These are phyloP conservation scores for Lycodopsis pacificus DNA, from an alignment of 2,797 vertebrate species.

Conservation along the genomic window DNA sequence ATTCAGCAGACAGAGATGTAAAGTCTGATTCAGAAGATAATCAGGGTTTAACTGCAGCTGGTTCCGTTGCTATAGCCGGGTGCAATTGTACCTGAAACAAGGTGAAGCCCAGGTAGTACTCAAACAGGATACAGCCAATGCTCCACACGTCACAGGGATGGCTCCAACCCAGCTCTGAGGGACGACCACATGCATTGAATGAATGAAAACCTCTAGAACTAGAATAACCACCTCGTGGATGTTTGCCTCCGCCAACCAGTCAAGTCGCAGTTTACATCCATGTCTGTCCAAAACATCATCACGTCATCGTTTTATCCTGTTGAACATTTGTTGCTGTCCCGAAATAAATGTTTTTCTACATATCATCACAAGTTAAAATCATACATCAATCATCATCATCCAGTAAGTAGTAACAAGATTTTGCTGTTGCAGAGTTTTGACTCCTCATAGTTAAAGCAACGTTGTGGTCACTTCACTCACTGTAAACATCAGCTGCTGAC, in stretches of 20 bases:
- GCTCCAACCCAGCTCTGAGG: conserved; percentile 94
- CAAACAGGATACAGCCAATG: conserved; percentile 97
- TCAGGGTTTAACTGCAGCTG: neutral
- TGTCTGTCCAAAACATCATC: no score
- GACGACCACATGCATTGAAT: neutral
- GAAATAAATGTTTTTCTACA: neutral
- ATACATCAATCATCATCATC: no score
- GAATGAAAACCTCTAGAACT: neutral
- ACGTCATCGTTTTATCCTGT: neutral
- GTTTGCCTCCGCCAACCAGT: neutral
- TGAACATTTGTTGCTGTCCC: neutral
- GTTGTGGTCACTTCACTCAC: neutral
- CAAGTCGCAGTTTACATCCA: neutral
- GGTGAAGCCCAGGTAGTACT: conserved; percentile 98
- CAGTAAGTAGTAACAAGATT: neutral
- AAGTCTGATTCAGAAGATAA: neutral
- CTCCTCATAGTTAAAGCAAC: neutral
- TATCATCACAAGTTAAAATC: no score
- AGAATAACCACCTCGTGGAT: neutral
- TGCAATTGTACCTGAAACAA: conserved; percentile 92
- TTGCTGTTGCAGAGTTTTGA: neutral
- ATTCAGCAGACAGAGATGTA: neutral
- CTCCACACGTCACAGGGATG: conserved; percentile 99
- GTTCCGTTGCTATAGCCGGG: neutral
- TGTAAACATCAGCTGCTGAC: neutral